phyloP scores from a whole-genome alignment of 1,140 invertebrate genomes.

The Gonioctena quinquepunctata region DNA sequence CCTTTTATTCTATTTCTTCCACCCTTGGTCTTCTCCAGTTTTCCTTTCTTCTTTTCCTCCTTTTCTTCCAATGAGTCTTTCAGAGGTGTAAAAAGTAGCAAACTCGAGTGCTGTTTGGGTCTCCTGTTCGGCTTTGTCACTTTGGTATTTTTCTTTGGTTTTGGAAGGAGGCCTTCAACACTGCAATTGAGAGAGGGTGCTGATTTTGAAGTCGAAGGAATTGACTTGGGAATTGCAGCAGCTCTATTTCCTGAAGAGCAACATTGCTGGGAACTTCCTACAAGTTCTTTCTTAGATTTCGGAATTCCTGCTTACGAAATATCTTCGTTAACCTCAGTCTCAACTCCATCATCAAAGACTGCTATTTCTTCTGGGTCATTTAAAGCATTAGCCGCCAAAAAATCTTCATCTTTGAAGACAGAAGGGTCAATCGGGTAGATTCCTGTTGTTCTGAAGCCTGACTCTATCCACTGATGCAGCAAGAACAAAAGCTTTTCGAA shows the following conservation, averaged over 20 bases:
- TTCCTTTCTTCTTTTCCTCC: background rate
- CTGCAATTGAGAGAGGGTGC: constrained; percentile 12
- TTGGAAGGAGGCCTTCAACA: background rate
- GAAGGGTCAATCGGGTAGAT: background rate
- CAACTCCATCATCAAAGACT: constrained; percentile 26
- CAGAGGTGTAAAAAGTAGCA: background rate
- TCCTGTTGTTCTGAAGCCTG: background rate
- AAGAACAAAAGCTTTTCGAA: constrained; percentile 48
- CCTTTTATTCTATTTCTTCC: background rate
- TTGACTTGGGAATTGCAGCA: constrained; percentile 8
- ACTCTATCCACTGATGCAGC: constrained; percentile 32
- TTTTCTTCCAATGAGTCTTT: constrained; percentile 13
- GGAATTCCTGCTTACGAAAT: background rate
- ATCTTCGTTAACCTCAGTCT: background rate
- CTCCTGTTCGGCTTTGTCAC: background rate
- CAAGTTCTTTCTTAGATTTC: background rate
- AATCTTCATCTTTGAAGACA: background rate
- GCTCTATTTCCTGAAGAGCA: constrained; percentile 3
- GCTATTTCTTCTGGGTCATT: constrained; percentile 16
- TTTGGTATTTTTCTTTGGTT: constrained; percentile 11
- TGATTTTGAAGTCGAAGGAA: constrained; percentile 8
- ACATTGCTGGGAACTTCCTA: background rate
- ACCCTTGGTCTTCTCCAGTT: background rate
- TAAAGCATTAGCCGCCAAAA: constrained; percentile 24
- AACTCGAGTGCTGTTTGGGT: background rate